Percentiles rank a stretch among this genome's conserved stretches.
These are phyloP conservation scores for Eristalis arbustorum DNA, from an alignment of 2,888 invertebrate genomes.

Conservation along the genomic window DNA sequence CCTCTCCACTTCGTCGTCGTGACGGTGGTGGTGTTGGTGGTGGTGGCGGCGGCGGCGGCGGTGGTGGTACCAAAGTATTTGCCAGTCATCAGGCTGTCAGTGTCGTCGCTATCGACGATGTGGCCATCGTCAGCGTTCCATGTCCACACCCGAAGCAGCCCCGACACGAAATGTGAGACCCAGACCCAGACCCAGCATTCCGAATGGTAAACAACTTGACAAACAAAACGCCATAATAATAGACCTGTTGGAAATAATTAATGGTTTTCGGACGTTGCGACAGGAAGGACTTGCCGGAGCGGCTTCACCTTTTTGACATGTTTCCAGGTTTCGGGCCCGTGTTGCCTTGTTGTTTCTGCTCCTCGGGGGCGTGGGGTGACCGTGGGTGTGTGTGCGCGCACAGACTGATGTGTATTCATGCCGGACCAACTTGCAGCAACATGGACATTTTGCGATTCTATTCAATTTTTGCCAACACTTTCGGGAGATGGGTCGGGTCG, in stretches of 20 bases:
- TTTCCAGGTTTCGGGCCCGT: slow-evolving; percentile 34
- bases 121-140: slow-evolving; percentile 49
- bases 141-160: slow-evolving; percentile 18
- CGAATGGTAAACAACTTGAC: slow-evolving; percentile 68
- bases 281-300: slow-evolving; percentile 62
- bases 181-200: slow-evolving; percentile 39
- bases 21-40: slow-evolving; percentile 9
- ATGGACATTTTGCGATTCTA: slow-evolving; percentile 55
- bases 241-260: slow-evolving; percentile 71
- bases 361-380: background rate
- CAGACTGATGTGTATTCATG: slow-evolving; percentile 19
- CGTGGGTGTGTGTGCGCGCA: background rate
- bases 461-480: slow-evolving; percentile 65
- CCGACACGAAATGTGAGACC: slow-evolving; percentile 30
- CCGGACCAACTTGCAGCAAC: slow-evolving; percentile 23
- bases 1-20: slow-evolving; percentile 2
- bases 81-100: slow-evolving; percentile 67
- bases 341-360: background rate
- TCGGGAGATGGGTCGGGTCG: slow-evolving; percentile 7
- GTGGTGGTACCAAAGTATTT: slow-evolving; percentile 61
- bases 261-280: slow-evolving; percentile 70
- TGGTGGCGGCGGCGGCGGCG: slow-evolving; percentile 23
- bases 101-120: slow-evolving; percentile 47
- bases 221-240: slow-evolving; percentile 70
- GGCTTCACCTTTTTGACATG: slow-evolving; percentile 70